These are phyloP conservation scores for Limenitis camilla DNA, from an alignment of 2,888 invertebrate genomes.

Conservation along the genomic window DNA sequence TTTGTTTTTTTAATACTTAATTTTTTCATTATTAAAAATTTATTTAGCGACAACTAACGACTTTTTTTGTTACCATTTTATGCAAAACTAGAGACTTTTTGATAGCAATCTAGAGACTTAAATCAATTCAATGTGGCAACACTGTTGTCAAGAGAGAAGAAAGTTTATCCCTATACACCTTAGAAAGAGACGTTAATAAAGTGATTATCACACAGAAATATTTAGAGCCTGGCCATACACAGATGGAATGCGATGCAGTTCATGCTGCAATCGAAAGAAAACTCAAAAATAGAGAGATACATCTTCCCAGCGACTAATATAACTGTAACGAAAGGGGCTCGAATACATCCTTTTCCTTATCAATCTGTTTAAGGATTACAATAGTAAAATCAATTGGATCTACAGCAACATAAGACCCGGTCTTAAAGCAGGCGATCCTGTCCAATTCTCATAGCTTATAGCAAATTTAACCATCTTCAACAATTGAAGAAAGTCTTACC, in stretches of 20 bases:
- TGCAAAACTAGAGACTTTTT: no score
- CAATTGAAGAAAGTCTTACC: neutral
- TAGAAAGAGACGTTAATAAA: no score
- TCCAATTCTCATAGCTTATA: conserved; percentile 3
- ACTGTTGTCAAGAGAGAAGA: no score
- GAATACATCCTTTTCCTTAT: no score
- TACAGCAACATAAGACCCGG: conserved; percentile 3
- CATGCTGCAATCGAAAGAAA: conserved; percentile 12
- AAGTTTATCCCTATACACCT: no score
- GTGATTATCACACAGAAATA: conserved; percentile 2
- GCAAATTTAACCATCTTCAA: conserved; percentile 1
- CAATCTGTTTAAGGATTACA: conserved; percentile 2
- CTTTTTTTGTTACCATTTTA: no score
- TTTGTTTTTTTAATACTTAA: no score
- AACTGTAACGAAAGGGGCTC: conserved; percentile 4
- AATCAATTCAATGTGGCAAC: no score
- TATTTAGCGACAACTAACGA: no score
- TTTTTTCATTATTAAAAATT: no score
- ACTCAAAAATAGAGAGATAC: conserved; percentile 11
- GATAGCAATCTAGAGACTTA: no score
- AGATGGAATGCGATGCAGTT: no score
- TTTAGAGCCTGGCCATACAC: conserved; percentile 2
- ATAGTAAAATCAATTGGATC: conserved; percentile 7
- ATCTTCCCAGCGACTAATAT: conserved; percentile 14
- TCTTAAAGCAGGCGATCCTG: conserved; percentile 2